phyloP scores from a whole-genome alignment of 2,888 invertebrate genomes.

The Acrocyrtus sp. region DNA sequence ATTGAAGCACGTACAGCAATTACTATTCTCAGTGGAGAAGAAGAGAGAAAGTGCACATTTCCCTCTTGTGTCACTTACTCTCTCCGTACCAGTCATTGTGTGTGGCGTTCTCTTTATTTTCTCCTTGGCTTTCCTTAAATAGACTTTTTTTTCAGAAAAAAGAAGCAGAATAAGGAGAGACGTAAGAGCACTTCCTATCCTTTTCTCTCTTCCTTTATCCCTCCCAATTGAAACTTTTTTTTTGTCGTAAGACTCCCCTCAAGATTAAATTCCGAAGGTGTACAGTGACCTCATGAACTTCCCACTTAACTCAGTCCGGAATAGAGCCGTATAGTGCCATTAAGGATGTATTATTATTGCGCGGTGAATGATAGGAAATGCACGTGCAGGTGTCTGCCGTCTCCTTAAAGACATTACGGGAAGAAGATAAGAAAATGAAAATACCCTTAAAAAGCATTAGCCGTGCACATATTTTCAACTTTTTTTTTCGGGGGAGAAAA shows the following conservation, averaged over 20 bases:
- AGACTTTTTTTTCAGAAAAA: constrained; percentile 19
- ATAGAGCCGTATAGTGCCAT: too few relatives aligned
- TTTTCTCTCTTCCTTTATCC: not conserved
- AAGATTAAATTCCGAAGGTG: not conserved
- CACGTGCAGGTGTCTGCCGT: not conserved
- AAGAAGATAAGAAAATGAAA: not conserved
- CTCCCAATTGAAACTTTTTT: not conserved
- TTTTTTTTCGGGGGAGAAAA: not conserved
- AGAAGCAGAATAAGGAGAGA: not conserved
- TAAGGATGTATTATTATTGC: too few relatives aligned
- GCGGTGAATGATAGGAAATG: not conserved
- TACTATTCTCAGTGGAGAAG: not conserved
- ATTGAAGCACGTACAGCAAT: constrained; percentile 25
- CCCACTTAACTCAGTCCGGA: too few relatives aligned
- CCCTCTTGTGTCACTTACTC: constrained; percentile 16
- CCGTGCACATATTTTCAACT: too few relatives aligned
- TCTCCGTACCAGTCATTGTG: constrained; percentile 21
- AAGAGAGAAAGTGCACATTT: constrained; percentile 8
- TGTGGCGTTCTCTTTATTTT: constrained; percentile 15
- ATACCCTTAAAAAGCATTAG: too few relatives aligned
- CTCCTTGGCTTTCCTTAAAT: constrained; percentile 17
- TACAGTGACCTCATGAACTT: not conserved
- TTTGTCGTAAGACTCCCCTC: not conserved
- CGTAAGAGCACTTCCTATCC: not conserved
- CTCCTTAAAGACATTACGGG: not conserved